Evolutionary conservation across 2,888 invertebrate species (phyloP), one percentile per base, ranked within the genome.

Genomic region (Ecliptopera silaceata): DNA sequence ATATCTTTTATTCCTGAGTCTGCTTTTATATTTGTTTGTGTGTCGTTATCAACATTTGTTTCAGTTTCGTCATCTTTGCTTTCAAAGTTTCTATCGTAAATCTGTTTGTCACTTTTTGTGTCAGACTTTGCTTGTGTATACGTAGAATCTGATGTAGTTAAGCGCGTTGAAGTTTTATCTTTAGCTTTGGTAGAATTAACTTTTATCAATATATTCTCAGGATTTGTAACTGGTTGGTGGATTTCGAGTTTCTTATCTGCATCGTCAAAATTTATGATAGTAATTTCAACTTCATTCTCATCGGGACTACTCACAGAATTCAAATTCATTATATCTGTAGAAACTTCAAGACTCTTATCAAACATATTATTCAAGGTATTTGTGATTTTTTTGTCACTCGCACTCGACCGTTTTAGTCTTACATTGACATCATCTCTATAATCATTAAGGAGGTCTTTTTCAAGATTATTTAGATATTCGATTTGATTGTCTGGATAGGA

Each of bases 221-320:
- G 20, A 5, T 50, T 13, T 8, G 49, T 46, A n/a, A 29, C 31
- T n/a, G n/a, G 6, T 38, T 42, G 17, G 12, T 38, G 18, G 8
- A 41, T 12, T 12, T 8, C 13, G 1, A 4, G 1, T 18, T 31
- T 44, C 3, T 34, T 42, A 22, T 50, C 56, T 2, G 53, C 42
- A 36, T 71, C 66, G 20, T 74, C 68, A 15, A 73, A 65, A 48
- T 76, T 64, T 5, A 76, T 72, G 12, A 75, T 66, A 3, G 74
- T 72, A 42, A 76, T 60, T 32, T 74, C 70, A 8, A 71, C 56
- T 6, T 67, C 66, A 31, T 63, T 69, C 8, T 55, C 43, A 60
- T 55, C 56, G 64, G 50, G 43, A 34, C 45, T 20, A 18, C 8
- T 43, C 1, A 10, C 29, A 43, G 20, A 18, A 31, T 43, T 42